Conservation (phyloP, 2,888 invertebrate genomes). For the Pyrgus malvae region DNA sequence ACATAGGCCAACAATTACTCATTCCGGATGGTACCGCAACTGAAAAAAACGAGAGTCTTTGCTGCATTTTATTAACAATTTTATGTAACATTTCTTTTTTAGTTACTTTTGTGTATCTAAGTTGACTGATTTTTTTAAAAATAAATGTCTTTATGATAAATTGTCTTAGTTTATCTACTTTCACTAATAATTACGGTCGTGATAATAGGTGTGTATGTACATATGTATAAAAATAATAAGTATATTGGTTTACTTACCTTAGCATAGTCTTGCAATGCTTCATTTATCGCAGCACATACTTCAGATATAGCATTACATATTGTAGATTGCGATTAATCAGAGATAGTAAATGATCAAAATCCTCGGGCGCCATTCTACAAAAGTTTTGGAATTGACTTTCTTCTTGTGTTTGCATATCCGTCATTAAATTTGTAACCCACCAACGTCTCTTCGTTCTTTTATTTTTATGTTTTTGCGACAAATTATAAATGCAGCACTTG, state of each 20-base stretch:
- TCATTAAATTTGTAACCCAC: constrained; percentile 34
- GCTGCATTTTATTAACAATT: constrained; percentile 22
- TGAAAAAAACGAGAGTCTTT: constrained; percentile 28
- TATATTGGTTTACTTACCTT: constrained; percentile 32
- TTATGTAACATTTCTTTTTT: constrained; percentile 27
- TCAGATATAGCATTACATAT: constrained; percentile 33
- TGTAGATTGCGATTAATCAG: constrained; percentile 26
- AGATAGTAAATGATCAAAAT: constrained; percentile 31
- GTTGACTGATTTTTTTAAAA: constrained; percentile 22
- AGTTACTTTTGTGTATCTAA: constrained; percentile 24
- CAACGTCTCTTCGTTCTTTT: constrained; percentile 32
- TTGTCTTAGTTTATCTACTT: constrained; percentile 26
- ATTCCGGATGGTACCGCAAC: constrained; percentile 30
- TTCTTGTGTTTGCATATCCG: constrained; percentile 24
- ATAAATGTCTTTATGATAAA: constrained; percentile 20
- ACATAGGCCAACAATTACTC: constrained; percentile 19
- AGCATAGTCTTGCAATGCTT: constrained; percentile 32
- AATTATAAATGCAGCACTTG: no score
- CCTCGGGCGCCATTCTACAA: constrained; percentile 33
- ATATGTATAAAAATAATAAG: constrained; percentile 17
- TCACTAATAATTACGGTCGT: constrained; percentile 16
- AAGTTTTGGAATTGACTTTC: constrained; percentile 28
- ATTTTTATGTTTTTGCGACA: constrained; percentile 32
- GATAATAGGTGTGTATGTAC: constrained; percentile 4
- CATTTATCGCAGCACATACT: constrained; percentile 34